phyloP scores from a whole-genome alignment of 1,140 invertebrate species.

The Heliconius melpomene region DNA sequence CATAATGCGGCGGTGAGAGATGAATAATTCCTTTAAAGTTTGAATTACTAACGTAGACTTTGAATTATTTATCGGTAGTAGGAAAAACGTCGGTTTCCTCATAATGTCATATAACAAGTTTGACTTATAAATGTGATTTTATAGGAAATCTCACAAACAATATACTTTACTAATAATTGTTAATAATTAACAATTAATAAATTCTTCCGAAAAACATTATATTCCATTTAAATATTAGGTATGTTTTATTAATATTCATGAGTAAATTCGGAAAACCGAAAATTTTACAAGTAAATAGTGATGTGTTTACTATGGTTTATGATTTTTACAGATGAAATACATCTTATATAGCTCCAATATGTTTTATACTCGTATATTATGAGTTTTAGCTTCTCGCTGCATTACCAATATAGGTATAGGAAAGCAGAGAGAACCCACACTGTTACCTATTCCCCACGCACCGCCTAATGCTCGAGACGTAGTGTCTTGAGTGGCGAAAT shows the following conservation, averaged over 20 bases:
- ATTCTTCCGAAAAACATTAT: background rate
- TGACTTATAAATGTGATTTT: background rate
- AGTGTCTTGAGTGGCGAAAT: no score
- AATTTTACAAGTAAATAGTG: no score
- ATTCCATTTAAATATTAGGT: background rate
- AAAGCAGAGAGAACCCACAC: no score
- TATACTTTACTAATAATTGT: background rate
- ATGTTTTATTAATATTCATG: background rate
- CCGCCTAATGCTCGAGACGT: no score
- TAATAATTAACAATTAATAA: background rate
- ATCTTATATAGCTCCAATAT: no score
- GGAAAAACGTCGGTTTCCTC: constrained; percentile 30
- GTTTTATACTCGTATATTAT: no score
- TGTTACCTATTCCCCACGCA: no score
- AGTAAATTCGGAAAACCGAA: background rate
- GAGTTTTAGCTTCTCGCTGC: no score
- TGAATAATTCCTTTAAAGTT: constrained; percentile 33
- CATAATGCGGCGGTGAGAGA: constrained; percentile 27
- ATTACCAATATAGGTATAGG: no score
- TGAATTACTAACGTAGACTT: constrained; percentile 13
- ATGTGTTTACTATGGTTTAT: no score
- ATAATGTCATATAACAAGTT: constrained; percentile 31
- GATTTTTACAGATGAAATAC: no score
- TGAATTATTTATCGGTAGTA: constrained; percentile 31
- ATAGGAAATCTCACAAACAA: background rate